These are phyloP conservation scores for Boleophthalmus pectinirostris DNA, from an alignment of 2,113 vertebrate species.

Conservation along the genomic window DNA sequence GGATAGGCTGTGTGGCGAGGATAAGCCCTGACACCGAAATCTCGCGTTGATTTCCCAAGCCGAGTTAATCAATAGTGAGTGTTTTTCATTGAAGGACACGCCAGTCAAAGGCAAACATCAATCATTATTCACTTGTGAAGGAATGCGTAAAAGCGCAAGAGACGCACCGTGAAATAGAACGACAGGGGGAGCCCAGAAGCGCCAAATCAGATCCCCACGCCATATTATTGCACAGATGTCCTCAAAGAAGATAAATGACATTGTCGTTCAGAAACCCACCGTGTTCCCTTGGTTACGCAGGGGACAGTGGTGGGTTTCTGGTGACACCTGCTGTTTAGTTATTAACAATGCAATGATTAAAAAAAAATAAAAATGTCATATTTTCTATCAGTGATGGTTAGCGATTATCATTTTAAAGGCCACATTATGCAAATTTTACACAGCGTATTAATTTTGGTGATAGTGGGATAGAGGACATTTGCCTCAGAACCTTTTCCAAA, in stretches of 20 bases:
- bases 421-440: too few species aligned
- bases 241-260: constrained; percentile 3
- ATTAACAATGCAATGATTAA: neutral
- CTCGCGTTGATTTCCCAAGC: constrained; percentile 1
- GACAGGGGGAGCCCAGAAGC: neutral
- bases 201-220: neutral
- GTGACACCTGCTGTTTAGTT: constrained; percentile 35
- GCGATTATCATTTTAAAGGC: too few species aligned
- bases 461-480: too few species aligned
- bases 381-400: neutral
- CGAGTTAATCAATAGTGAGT: constrained; percentile 10
- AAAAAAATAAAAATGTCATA: too few species aligned
- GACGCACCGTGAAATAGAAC: neutral
- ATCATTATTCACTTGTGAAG: neutral
- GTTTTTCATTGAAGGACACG: constrained; percentile 4
- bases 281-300: constrained; percentile 6
- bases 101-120: neutral
- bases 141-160: neutral
- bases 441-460: too few species aligned
- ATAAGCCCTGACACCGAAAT: neutral
- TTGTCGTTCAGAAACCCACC: neutral
- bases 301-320: neutral
- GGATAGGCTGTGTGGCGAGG: neutral
- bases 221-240: neutral
- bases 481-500: too few species aligned